These are phyloP conservation scores for Actinia equina DNA, from an alignment of 64 coral and sea anemone genomes.

Conservation along the genomic window DNA sequence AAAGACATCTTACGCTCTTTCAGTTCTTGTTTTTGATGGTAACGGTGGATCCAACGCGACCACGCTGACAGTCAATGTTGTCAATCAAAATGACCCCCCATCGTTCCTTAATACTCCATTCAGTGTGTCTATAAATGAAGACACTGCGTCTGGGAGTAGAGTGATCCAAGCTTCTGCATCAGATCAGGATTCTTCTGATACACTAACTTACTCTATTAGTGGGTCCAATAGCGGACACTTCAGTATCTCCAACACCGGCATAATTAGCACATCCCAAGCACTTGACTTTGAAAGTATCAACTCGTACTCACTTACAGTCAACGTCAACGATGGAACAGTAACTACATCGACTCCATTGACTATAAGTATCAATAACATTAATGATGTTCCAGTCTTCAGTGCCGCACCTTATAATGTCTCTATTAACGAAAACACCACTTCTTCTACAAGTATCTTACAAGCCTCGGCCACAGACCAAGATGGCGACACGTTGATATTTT, in stretches of 20 bases:
- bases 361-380: conserved; percentile 26
- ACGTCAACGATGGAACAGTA: conserved; percentile 38
- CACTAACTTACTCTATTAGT: conserved; percentile 28
- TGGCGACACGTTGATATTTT: conserved; percentile 8
- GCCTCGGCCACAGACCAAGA: conserved; percentile 49
- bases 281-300: conserved; percentile 45
- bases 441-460: conserved; percentile 29
- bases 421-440: conserved; percentile 23
- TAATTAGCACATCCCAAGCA: conserved; percentile 11
- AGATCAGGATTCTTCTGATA: conserved; percentile 29
- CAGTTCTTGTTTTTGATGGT: conserved; percentile 33
- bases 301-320: conserved; percentile 45
- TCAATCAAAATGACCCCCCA: conserved; percentile 32
- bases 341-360: conserved; percentile 23
- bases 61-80: conserved; percentile 27
- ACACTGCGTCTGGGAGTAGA: conserved; percentile 21
- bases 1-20: neutral
- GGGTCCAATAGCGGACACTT: conserved; percentile 34
- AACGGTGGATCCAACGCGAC: conserved; percentile 23
- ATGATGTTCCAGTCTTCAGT: conserved; percentile 30
- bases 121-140: conserved; percentile 34
- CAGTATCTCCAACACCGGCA: conserved; percentile 35
- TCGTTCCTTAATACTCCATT: conserved; percentile 15
- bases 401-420: conserved; percentile 25
- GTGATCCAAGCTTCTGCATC: conserved; percentile 24